Evolutionary conservation across 2,888 invertebrate genomes (phyloP), one percentile per base, ranked within the genome.

Genomic region (Epinotia bilunana): DNA sequence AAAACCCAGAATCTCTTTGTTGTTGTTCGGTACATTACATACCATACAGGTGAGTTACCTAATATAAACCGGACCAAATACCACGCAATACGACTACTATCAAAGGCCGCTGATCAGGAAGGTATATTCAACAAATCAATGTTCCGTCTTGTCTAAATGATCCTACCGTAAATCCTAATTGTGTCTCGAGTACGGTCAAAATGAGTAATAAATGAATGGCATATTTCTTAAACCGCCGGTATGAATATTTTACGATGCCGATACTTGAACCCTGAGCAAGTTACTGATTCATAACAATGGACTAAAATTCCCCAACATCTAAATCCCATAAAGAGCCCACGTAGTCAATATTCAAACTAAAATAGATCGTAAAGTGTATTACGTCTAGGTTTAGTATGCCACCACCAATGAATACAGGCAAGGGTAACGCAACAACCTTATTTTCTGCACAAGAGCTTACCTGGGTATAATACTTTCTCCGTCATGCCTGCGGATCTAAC

Each of bases 391-490:
- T 61, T n/a, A 62, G 2, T 55, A 55, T 55, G 9, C 53, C 39
- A 46, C 57, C 4, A 49, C 46, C 4, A 28, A 55, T 49, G 7
- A 11, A 49, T 3, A 20, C 57, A 28, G 18, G 33, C 49, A 70
- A 57, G 58, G 74, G 63, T 64, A 67, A 68, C 53, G 57, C 49
- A 58, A 61, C 67, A 43, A 69, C 76, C 72, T 68, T 63, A 68
- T 73, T 73, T 70, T 60, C 68, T 65, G 58, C 46, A 64, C 63
- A 74, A 88, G 95, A 95, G 96, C 95, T 96, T 95, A 96, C 96
- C 96, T 95, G 96, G 96, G 94, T 95, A 96, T 95, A 96, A 96
- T 92, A 96, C 95, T 95, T 96, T 96, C 95, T 97, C 96, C 95
- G 96, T 96, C 97, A 97, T 97, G 95, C 96, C 96, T 96, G 93